Evolutionary conservation across 92 coral and sea anemone species (phyloP).

Genomic region (Zoanthus solanderi): DNA sequence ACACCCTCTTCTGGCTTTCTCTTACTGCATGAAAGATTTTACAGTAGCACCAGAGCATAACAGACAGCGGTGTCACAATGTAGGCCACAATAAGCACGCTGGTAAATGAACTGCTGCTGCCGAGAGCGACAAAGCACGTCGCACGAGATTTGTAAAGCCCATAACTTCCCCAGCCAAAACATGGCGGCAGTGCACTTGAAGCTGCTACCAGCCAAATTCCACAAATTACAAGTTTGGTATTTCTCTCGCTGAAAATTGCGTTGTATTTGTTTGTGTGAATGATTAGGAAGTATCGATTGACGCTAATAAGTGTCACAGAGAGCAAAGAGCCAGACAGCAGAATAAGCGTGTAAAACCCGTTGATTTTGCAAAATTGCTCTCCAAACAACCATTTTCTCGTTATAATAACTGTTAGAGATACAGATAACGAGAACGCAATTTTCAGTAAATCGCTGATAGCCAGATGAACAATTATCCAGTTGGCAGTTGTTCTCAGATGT

Average conservation of each 20-base stretch:
- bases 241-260: conserved; percentile 59
- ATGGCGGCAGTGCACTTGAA: conserved; percentile 69
- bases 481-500: conserved; percentile 68
- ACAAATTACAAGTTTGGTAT: conserved; percentile 54
- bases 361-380: conserved; percentile 67
- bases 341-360: conserved; percentile 77
- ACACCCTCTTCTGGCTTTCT: conserved; percentile 65
- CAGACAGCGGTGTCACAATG: conserved; percentile 74
- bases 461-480: conserved; percentile 69
- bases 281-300: conserved; percentile 71
- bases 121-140: conserved; percentile 79
- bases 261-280: conserved; percentile 63
- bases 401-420: conserved; percentile 69
- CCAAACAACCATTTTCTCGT: conserved; percentile 69
- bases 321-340: conserved; percentile 73
- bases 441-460: conserved; percentile 71
- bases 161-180: conserved; percentile 78
- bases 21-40: conserved; percentile 68
- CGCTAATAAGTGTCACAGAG: conserved; percentile 76
- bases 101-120: conserved; percentile 78
- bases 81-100: conserved; percentile 72
- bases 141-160: conserved; percentile 78
- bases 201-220: conserved; percentile 64
- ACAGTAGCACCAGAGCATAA: conserved; percentile 75
- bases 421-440: conserved; percentile 60